Evolutionary conservation across 1,140 invertebrate genomes (phyloP), one percentile per base, ranked within the genome.

Genomic region (Bombyx mandarina): DNA sequence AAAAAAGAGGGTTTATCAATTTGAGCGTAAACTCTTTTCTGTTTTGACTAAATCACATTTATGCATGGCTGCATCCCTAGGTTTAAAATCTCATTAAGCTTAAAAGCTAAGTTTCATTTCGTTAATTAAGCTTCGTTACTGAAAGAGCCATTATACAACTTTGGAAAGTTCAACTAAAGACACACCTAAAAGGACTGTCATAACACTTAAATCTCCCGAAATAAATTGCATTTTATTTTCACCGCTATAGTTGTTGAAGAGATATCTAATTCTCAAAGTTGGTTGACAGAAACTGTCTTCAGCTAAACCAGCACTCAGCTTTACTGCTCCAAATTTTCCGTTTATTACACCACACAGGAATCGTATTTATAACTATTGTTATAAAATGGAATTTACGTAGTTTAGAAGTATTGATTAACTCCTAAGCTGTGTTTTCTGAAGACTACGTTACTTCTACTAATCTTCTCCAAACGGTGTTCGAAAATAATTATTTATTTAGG

Each of bases 241-340:
- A 74, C 63, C 66, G 70, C 35, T 35, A 43, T 56, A 47, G 43
- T 56, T 45, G 42, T 50, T 66, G 55, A 63, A 67, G 72, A 77
- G 71, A 72, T 74, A 72, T 63, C 69, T 72, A 68, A 66, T 78
- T 74, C 69, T 71, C 66, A 71, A 74, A 78, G 73, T 76, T 69
- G 71, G 62, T 60, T 67, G 66, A 73, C 73, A 62, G 69, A 72
- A 75, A 76, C 71, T 76, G 68, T 66, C 66, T 73, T 65, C 74
- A 74, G 76, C 73, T 69, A 78, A 76, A 72, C 73, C 75, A 69
- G 72, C 67, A 69, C 61, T 68, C 66, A 78, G 74, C 71, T 78
- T 75, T 35, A 35, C 2, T 35, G 26, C 26, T 35, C 26, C 0
- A 35, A 35, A 35, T 35, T 35, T 35, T 35, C 26, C 4, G 26